Evolutionary conservation across 2,797 vertebrate species (phyloP).

Genomic region (Lepidocolaptes lacrymiger): DNA sequence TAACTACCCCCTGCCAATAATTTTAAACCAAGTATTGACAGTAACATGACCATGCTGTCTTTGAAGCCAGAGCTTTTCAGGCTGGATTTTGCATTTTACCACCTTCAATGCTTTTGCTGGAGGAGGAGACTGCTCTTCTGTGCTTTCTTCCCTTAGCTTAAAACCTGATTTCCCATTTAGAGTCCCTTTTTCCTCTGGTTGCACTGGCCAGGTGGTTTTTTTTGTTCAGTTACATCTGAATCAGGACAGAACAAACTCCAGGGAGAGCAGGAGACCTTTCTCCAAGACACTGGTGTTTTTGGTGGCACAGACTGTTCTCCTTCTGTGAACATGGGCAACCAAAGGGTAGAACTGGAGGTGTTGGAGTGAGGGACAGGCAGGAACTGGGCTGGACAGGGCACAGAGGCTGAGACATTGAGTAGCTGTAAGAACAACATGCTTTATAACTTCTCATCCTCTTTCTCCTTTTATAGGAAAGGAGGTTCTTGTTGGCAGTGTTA

Average conservation of each 20-base stretch:
- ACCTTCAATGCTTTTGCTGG: not conserved
- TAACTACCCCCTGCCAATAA: not conserved
- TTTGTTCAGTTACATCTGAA: not conserved
- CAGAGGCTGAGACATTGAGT: rapidly evolving
- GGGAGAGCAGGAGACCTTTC: not conserved
- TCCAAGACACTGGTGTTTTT: too few relatives aligned
- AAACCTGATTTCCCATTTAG: not conserved
- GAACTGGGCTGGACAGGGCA: not conserved
- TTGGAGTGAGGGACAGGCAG: not conserved
- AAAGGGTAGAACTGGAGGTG: not conserved
- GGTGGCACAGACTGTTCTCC: not conserved
- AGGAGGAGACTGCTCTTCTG: not conserved
- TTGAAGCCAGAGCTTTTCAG: not conserved
- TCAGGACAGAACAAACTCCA: not conserved
- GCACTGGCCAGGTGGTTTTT: not conserved
- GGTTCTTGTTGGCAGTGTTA: not conserved
- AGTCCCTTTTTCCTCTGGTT: not conserved
- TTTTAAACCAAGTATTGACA: not conserved
- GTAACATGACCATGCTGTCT: not conserved
- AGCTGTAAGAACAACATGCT: not conserved
- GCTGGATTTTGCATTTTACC: not conserved
- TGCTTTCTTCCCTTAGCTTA: not conserved
- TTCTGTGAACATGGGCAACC: not conserved
- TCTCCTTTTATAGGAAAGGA: not conserved
- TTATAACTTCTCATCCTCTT: not conserved